Base-by-base conservation (phyloP, 2,113 vertebrate genomes). In the Sceloporus tristichus region DNA sequence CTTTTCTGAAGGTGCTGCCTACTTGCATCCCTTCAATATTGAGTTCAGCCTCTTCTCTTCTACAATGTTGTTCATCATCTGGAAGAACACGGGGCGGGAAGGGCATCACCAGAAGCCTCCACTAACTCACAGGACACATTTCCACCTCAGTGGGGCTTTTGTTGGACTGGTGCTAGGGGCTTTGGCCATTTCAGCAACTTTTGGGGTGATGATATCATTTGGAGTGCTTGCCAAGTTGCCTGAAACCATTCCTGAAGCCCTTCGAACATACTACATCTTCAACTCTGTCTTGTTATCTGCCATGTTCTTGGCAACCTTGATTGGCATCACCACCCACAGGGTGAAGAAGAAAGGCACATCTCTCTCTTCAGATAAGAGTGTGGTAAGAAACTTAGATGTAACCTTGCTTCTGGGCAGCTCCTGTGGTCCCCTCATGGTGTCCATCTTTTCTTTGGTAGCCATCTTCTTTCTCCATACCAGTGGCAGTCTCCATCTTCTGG, bases 31-130 rank as follows among this genome's bases (percentile, higher is more conserved):
- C 25, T 94, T 94, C 82, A 93, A 92, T 42, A 94, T 93, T 70
- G 93, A 94, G 74, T 93, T 93, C 81, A 91, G 89, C 78, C 93
- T 94, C 23, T 92, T 94, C 84, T 94, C 93, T 48, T 94, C 93
- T 19, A 85, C 93, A 21, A 92, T 94, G 93, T 56, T 94, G 16
- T 92, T 91, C 29, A 90, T 94, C 65, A 90, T 94, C 40, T 94
- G 93, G 93, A 93, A 88, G 71, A 93, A 94, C 86, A 89, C 89
- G 10, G 93, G 92, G 10, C 86, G 66, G n/a, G 74, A 81, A n/a
- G 29, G n/a, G 18, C 70, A n/a, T 75, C 62, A 25, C 25, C 81
- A 80, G 29, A 66, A 85, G 29, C 62, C 86, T 9, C 73, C 25
- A 0, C 38, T 65, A 6, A 73, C 59, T 34, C 71, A 78, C 29